Percentiles rank a stretch among this genome's conserved stretches.
phyloP scores from a whole-genome alignment of 2,888 invertebrate species.

The Hirtodrosophila trivittata region DNA sequence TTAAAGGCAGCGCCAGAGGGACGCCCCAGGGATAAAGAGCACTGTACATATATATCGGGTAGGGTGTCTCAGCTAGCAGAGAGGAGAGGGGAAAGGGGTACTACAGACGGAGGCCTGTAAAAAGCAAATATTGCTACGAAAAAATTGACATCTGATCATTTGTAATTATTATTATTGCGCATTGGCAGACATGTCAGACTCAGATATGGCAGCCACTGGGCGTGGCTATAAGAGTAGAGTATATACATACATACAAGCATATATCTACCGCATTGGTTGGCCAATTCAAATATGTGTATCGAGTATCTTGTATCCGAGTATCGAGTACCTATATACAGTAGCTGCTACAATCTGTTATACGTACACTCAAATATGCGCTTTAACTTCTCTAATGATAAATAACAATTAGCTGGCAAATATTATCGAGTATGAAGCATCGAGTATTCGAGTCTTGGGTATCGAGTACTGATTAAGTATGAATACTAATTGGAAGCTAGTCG shows the following conservation, averaged over 20 bases:
- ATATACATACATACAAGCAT: not conserved
- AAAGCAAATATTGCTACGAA: constrained; percentile 62
- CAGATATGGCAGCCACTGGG: constrained; percentile 57
- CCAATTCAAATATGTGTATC: constrained; percentile 50
- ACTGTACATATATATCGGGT: not conserved
- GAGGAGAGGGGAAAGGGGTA: not conserved
- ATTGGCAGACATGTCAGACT: constrained; percentile 58
- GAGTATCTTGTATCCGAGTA: constrained; percentile 21
- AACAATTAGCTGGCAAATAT: too few relatives aligned
- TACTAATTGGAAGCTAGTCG: too few relatives aligned
- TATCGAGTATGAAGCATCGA: too few relatives aligned
- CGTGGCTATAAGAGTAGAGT: constrained; percentile 35
- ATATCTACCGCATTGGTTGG: constrained; percentile 47
- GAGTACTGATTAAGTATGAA: too few relatives aligned
- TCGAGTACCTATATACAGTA: constrained; percentile 16
- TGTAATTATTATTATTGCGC: constrained; percentile 80
- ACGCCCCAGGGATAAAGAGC: not conserved
- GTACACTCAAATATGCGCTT: too few relatives aligned
- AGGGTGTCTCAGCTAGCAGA: too few relatives aligned
- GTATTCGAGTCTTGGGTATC: too few relatives aligned
- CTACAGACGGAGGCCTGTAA: constrained; percentile 38
- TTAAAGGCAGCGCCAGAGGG: constrained; percentile 48
- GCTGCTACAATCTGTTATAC: constrained; percentile 20
- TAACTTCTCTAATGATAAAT: too few relatives aligned
- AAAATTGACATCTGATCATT: constrained; percentile 81